phyloP scores from a whole-genome alignment of 2,113 vertebrate genomes.

The Panurus biarmicus region DNA sequence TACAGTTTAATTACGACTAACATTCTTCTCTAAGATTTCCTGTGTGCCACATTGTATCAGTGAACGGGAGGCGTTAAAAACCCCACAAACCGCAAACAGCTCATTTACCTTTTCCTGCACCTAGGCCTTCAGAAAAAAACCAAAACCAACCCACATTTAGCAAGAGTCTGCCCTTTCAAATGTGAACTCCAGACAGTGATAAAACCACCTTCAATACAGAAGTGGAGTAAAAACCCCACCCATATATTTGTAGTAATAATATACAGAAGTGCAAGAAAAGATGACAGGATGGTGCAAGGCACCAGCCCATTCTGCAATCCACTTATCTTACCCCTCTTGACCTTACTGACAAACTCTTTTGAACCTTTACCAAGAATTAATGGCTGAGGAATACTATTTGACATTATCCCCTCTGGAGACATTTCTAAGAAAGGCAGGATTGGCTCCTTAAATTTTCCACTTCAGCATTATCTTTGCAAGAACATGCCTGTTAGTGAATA shows the following conservation, averaged over 20 bases:
- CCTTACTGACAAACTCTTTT: neutral
- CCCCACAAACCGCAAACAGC: neutral
- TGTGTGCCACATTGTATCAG: neutral
- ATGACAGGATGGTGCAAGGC: neutral
- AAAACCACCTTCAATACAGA: neutral
- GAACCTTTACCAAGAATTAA: neutral
- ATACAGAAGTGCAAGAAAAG: neutral
- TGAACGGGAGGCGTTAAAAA: neutral
- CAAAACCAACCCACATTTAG: neutral
- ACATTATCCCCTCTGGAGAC: neutral
- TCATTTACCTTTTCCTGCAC: neutral
- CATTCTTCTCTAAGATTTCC: neutral
- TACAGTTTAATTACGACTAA: neutral
- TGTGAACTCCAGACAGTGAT: neutral
- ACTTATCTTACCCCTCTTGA: neutral
- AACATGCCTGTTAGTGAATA: neutral
- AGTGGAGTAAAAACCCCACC: rapidly evolving
- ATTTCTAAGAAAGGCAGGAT: neutral
- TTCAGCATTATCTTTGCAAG: neutral
- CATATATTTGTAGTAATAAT: neutral
- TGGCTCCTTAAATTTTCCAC: neutral
- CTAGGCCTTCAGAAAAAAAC: neutral
- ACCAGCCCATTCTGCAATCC: neutral
- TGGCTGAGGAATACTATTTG: neutral
- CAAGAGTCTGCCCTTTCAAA: neutral